Base-by-base conservation (phyloP, 2,888 invertebrate genomes). In the Phymatocera aterrima region DNA sequence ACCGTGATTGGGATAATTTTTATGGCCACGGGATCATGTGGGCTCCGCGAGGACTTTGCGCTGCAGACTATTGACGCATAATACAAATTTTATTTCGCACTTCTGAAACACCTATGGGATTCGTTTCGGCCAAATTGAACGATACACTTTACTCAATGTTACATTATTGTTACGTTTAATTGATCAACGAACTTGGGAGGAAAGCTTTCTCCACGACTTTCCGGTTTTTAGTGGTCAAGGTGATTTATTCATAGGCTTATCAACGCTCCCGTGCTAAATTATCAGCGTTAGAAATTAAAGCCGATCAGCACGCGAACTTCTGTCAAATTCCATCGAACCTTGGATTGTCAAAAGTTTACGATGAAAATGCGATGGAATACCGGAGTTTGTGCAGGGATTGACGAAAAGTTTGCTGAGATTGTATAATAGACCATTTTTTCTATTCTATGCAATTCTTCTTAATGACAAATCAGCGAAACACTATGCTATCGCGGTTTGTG, bases 1-100 rank as follows among this genome's bases (percentile, higher is more conserved):
- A 31, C 46, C 43, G 75, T 79, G 79, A 77, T 77, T 79, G 79
- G 77, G 77, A 79, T 79, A 79, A 79, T 79, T 79, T 77, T 77
- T 78, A 78, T 78, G 46, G 61, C 46, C 78, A 70, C 74, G 43
- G 60, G 60, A 78, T 78, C 78, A 78, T 78, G 78, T 78, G 78
- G 78, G 78, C 78, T 61, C 61, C 78, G 60, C 74, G 40, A 43
- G 60, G 48, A 60, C 43, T 74, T 78, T 60, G 18, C 48, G 31
- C 72, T 28, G 43, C 28, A 37, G 34, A 64, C 12, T 18, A 34
- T 24, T 68, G 5, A 24, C 46, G 46, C 46, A n/a, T 46, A 46
- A 1, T 57, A 57, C 28, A 57, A 40, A 40, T 40, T 40, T 8
- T 5, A 40, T 4, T 40, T 5, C 8, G 40, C 40, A 40, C 5